Percentiles rank a stretch among this genome's conserved stretches.
phyloP scores from a whole-genome alignment of 1,140 invertebrate genomes.

The Venturia canescens region DNA sequence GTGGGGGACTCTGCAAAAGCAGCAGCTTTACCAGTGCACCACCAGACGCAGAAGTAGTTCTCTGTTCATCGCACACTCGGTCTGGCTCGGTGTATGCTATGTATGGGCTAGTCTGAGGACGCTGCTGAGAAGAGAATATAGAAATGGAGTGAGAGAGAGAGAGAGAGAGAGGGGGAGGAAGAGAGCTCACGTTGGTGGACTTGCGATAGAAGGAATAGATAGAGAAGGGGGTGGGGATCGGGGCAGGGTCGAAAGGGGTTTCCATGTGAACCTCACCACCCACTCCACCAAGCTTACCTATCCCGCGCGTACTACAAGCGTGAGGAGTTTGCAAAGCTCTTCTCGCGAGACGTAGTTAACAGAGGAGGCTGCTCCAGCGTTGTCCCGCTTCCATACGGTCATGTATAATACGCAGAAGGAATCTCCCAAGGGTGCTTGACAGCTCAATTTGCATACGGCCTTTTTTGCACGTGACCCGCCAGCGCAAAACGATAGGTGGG shows the following conservation, averaged over 20 bases:
- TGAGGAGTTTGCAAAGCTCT: slow-evolving; percentile 74
- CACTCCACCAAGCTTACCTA: slow-evolving; percentile 35
- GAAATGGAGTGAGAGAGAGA: background rate
- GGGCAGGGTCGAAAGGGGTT: background rate
- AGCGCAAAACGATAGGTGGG: slow-evolving; percentile 24
- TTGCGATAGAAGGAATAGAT: background rate
- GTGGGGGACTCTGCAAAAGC: slow-evolving; percentile 25
- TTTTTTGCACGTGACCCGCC: slow-evolving; percentile 57
- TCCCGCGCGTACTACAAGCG: slow-evolving; percentile 55
- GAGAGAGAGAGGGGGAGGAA: slow-evolving; percentile 12
- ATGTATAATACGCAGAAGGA: slow-evolving; percentile 70
- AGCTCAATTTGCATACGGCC: slow-evolving; percentile 70
- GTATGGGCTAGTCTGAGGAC: slow-evolving; percentile 9
- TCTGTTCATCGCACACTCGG: slow-evolving; percentile 28
- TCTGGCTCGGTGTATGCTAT: slow-evolving; percentile 28
- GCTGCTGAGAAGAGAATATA: slow-evolving; percentile 27
- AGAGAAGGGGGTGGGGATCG: too few relatives aligned
- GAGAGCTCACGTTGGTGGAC: background rate
- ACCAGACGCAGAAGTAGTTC: slow-evolving; percentile 39
- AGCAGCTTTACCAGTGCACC: slow-evolving; percentile 9
- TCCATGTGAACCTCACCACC: slow-evolving; percentile 26
- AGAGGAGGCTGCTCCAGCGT: slow-evolving; percentile 46
- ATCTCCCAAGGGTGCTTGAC: slow-evolving; percentile 68
- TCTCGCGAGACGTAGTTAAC: slow-evolving; percentile 69
- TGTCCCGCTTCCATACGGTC: slow-evolving; percentile 47